A percentile compares a stretch with the other conserved stretches of the same genome.
Conservation (phyloP, 2,113 vertebrate species). For the Ictalurus punctatus region DNA sequence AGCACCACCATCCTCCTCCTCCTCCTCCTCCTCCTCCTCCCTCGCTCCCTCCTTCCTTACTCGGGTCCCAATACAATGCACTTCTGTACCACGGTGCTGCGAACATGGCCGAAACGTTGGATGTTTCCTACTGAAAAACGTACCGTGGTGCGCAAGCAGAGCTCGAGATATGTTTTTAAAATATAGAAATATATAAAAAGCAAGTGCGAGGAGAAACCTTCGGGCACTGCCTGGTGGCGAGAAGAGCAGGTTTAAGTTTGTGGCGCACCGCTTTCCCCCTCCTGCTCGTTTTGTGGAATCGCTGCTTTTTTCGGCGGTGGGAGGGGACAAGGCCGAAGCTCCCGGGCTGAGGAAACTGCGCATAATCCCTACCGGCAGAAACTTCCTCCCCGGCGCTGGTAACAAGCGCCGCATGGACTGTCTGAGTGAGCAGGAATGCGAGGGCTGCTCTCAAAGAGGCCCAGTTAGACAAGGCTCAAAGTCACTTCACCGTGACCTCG, state of each 20-base stretch:
- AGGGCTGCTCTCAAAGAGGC: conserved; percentile 88
- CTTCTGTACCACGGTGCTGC: conserved; percentile 28
- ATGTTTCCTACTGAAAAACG: conserved; percentile 1
- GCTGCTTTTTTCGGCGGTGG: conserved; percentile 75
- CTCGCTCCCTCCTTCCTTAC: conserved; percentile 34
- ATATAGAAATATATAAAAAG: background rate
- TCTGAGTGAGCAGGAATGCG: conserved; percentile 90
- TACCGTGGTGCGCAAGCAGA: background rate
- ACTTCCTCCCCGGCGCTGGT: conserved; percentile 77
- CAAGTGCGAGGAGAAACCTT: conserved; percentile 45
- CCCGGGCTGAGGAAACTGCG: conserved; percentile 82
- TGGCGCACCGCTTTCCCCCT: background rate
- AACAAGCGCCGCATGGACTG: conserved; percentile 76
- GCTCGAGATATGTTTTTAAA: too few relatives aligned
- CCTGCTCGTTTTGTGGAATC: conserved; percentile 71
- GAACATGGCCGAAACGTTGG: conserved; percentile 15
- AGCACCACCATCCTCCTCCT: conserved; percentile 66
- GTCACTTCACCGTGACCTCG: conserved; percentile 95
- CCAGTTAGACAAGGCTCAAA: conserved; percentile 90
- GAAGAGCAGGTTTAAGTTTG: conserved; percentile 72
- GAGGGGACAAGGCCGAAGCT: conserved; percentile 79
- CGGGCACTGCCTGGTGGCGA: conserved; percentile 52
- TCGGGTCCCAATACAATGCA: conserved; percentile 47
- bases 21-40: conserved; percentile 61
- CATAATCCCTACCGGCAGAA: conserved; percentile 85